Conservation (phyloP, 2,888 invertebrate species). For the Dastarcus helophoroides region DNA sequence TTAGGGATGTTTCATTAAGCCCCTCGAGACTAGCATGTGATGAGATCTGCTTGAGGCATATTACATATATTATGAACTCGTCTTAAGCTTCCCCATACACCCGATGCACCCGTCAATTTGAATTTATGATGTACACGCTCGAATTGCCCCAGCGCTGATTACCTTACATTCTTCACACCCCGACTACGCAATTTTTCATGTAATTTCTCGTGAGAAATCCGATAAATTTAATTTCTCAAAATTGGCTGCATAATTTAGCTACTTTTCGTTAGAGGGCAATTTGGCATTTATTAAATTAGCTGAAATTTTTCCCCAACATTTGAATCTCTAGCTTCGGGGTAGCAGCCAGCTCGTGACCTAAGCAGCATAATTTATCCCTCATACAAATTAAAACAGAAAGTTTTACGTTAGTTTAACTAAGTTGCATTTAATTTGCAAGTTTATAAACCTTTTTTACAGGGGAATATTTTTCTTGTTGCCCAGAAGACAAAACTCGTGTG, state of each 20-base stretch:
- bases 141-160: constrained; percentile 8
- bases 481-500: too few relatives aligned
- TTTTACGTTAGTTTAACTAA: too few relatives aligned
- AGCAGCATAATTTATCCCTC: too few relatives aligned
- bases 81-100: constrained; percentile 1
- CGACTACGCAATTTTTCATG: neutral
- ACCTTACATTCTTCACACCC: constrained; percentile 2
- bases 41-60: neutral
- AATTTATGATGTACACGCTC: constrained; percentile 7
- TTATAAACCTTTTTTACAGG: too few relatives aligned
- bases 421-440: too few relatives aligned
- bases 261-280: too few relatives aligned
- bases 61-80: constrained; percentile 1
- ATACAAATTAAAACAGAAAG: too few relatives aligned
- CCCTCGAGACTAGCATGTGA: constrained; percentile 1
- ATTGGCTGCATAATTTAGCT: neutral
- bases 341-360: too few relatives aligned
- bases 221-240: constrained; percentile 1
- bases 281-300: too few relatives aligned
- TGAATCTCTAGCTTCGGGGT: too few relatives aligned
- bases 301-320: constrained; percentile 9
- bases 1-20: neutral
- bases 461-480: too few relatives aligned
- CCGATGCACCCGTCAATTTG: constrained; percentile 7
- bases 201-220: constrained; percentile 1